These are phyloP conservation scores for Himalopsyche japonica DNA, from an alignment of 2,888 invertebrate genomes.

Conservation along the genomic window DNA sequence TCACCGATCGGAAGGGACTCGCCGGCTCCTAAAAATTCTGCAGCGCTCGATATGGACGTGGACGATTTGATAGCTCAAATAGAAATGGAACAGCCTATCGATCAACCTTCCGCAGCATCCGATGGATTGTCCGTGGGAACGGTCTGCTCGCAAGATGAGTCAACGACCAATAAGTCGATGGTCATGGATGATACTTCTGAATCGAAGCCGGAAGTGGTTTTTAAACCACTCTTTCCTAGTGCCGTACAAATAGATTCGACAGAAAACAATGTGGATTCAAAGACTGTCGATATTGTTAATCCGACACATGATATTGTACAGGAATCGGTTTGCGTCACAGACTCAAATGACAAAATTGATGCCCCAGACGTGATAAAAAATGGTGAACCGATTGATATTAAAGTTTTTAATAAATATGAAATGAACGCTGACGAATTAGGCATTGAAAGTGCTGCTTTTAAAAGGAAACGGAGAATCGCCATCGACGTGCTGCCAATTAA, in stretches of 20 bases:
- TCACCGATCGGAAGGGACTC: conserved; percentile 4
- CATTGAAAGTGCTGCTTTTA: conserved; percentile 44
- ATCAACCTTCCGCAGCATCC: conserved; percentile 27
- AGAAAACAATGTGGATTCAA: not conserved
- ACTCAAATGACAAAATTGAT: not conserved
- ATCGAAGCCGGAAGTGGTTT: conserved; percentile 16
- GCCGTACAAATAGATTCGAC: not conserved
- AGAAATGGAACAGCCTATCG: conserved; percentile 38
- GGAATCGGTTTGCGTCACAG: no score
- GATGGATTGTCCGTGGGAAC: conserved; percentile 21
- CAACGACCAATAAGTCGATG: conserved; percentile 19
- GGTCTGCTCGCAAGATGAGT: conserved; percentile 20
- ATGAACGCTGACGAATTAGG: conserved; percentile 46
- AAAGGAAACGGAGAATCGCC: conserved; percentile 55
- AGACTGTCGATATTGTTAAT: not conserved
- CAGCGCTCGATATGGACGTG: conserved; percentile 38
- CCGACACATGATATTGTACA: not conserved
- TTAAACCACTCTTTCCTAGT: conserved; percentile 36
- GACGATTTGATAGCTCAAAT: conserved; percentile 39
- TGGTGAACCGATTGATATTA: conserved; percentile 44
- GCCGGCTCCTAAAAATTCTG: conserved; percentile 16
- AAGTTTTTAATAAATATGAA: conserved; percentile 52
- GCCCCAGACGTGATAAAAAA: not conserved
- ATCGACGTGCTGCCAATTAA: conserved; percentile 53
- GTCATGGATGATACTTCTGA: conserved; percentile 23